These are phyloP conservation scores for Orthosia gracilis DNA, from an alignment of 2,888 invertebrate species.

Conservation along the genomic window DNA sequence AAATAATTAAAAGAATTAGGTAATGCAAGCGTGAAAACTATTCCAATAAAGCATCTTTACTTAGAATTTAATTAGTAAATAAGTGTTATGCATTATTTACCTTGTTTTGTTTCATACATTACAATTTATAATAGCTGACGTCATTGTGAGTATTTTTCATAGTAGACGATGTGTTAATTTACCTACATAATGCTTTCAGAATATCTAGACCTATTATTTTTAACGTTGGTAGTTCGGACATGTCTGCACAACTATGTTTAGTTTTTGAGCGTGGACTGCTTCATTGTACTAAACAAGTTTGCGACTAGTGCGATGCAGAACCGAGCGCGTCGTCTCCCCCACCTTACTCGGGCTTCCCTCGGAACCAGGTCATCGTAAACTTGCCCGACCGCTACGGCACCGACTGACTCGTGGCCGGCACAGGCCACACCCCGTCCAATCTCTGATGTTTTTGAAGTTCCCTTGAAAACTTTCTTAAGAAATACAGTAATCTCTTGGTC, in stretches of 20 bases:
- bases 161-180: not conserved
- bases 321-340: slow-evolving; percentile 71
- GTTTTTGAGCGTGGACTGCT: slow-evolving; percentile 46
- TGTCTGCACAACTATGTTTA: slow-evolving; percentile 15
- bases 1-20: slow-evolving; percentile 31
- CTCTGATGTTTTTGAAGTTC: slow-evolving; percentile 58
- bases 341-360: slow-evolving; percentile 84
- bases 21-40: slow-evolving; percentile 27
- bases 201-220: not conserved
- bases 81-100: slow-evolving; percentile 48
- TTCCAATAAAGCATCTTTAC: slow-evolving; percentile 31
- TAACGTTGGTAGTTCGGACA: slow-evolving; percentile 8
- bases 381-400: slow-evolving; percentile 80
- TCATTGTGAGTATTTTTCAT: slow-evolving; percentile 33
- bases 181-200: slow-evolving; percentile 12
- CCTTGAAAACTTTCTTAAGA: slow-evolving; percentile 33
- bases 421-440: slow-evolving; percentile 77
- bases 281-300: slow-evolving; percentile 61
- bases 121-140: slow-evolving; percentile 38
- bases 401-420: slow-evolving; percentile 74
- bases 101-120: slow-evolving; percentile 39
- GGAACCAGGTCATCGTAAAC: slow-evolving; percentile 88
- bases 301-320: slow-evolving; percentile 60
- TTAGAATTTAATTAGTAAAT: slow-evolving; percentile 45
- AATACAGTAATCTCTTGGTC: not conserved